Evolutionary conservation across 2,113 vertebrate genomes (phyloP), one percentile per base, ranked within the genome.

Genomic region (Butorides virescens): DNA sequence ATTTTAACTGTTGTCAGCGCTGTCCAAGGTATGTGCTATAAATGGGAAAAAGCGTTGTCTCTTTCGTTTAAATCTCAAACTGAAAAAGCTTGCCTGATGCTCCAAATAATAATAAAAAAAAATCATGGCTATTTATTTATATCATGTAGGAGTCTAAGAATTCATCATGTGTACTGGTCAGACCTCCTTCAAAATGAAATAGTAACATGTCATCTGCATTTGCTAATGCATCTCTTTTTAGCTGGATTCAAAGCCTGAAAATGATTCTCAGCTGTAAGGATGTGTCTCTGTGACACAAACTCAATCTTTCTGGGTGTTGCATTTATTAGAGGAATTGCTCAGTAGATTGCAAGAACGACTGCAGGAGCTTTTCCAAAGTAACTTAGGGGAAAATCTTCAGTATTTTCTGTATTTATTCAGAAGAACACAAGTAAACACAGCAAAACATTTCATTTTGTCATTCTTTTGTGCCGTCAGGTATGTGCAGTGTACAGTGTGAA

Each of bases 261-360:
- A 94, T 52, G 56, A 75, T 76, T 93, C 66, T 96, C 74, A 94
- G 81, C 86, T 94, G 44, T 86, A 84, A 77, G 22, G 65, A 86
- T 78, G 44, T 74, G 34, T 72, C 30, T 58, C 39, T 74, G 50
- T 92, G 83, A 82, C 76, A 81, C 3, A 4, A 81, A 78, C 72
- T 89, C 72, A 61, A 0, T 84, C 61, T 93, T 90, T 92, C 59
- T 89, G 86, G 42, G 44, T 86, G 75, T 93, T 93, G 73, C 49
- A 49, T 81, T 91, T 92, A 53, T 93, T 67, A 72, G 65, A 86
- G 88, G 44, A 91, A 90, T 91, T 74, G 65, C 56, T 93, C 39
- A 70, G 32, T 32, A 88, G 68, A 67, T 73, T 74, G 39, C 52
- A 75, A 90, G 74, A 94, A 68, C 81, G 39, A 68, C 83, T 92